Base-by-base conservation (phyloP, 1,140 invertebrate genomes). In the Drosophila subobscura region DNA sequence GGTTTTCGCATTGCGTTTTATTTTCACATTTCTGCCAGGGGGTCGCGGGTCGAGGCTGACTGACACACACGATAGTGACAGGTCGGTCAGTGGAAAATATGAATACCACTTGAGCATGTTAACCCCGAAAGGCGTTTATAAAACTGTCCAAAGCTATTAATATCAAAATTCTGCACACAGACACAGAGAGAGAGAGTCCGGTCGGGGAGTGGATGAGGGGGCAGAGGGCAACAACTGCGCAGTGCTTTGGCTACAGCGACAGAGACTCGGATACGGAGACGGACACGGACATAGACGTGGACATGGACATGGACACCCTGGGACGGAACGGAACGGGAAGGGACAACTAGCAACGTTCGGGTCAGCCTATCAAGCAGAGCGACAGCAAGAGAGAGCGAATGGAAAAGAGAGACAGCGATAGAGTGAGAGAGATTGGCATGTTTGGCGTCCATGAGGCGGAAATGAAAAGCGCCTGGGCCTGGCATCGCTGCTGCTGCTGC, bases 61-160 rank as follows among this genome's bases (percentile, higher is more conserved):
- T 81, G 73, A 86, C 71, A 72, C 72, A 76, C 63, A 72, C 58
- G 56, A 73, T 76, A 88, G 83, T 88, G 83, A 88, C 83, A 88
- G 83, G 83, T 88, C 83, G 83, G 83, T 89, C 83, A 88, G 83
- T 88, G 84, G 83, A 88, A 88, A 88, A 88, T 88, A 89, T 88
- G 83, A 88, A 88, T 88, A 89, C 71, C 83, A 88, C 84, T 88
- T 88, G 83, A 89, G 71, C 84, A 88, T 88, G 83, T 88, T 88
- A 88, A 88, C 83, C 83, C 83, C 84, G 79, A 88, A 88, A 88
- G 84, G 84, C 83, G 84, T 88, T 88, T 88, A 88, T 88, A 88
- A 88, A 88, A 79, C 84, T 88, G 83, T 88, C 83, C 83, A 88
- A 88, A 77, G 79, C 83, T 89, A 88, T 88, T 88, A 88, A 88